Evolutionary conservation across 2,797 vertebrate species (phyloP), one percentile per base, ranked within the genome.

Genomic region (Tragopan temminckii): DNA sequence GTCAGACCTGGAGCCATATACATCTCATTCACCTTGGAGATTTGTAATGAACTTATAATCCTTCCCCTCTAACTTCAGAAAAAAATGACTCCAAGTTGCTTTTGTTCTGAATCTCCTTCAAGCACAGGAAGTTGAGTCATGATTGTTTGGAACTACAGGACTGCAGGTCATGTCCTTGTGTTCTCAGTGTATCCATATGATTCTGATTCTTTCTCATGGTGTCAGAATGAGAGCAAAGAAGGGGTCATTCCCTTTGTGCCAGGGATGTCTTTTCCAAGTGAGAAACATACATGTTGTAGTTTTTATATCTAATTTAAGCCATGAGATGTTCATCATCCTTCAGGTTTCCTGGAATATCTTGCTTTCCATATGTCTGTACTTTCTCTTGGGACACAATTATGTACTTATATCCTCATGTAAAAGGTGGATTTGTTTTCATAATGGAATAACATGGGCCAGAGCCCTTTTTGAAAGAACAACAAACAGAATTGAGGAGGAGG

Each of bases 121-220:
- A 80, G 75, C 7, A 7, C 87, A 95, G 94, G 94, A 96, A 95
- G 80, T 95, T 94, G 95, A 96, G 93, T 96, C 93, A 95, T 70
- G 61, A 75, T 42, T 95, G 33, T 91, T 96, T 94, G 85, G 80
- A 95, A 77, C 77, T 80, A 50, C 50, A 80, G 48, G 75, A 64
- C 81, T 5, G 3, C 35, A 87, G 86, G 74, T 93, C 85, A 1
- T 50, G 93, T 95, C 93, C 87, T 93, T 89, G 80, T 95, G 80
- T 89, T 89, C 82, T 88, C 40, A 75, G 43, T 67, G 50, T 59
- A 89, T 77, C 67, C 89, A 91, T 92, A 92, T 46, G 85, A 95
- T 86, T 92, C 70, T 84, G 88, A 11, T 40, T 83, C 88, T 85
- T 81, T 88, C 82, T 76, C 36, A 38, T 67, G 29, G 67, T 94